Evolutionary conservation across 37 sponge, comb jelly and placozoan species (phyloP), one percentile per base, ranked within the genome.

Genomic region (Trichoplax adhaerens): DNA sequence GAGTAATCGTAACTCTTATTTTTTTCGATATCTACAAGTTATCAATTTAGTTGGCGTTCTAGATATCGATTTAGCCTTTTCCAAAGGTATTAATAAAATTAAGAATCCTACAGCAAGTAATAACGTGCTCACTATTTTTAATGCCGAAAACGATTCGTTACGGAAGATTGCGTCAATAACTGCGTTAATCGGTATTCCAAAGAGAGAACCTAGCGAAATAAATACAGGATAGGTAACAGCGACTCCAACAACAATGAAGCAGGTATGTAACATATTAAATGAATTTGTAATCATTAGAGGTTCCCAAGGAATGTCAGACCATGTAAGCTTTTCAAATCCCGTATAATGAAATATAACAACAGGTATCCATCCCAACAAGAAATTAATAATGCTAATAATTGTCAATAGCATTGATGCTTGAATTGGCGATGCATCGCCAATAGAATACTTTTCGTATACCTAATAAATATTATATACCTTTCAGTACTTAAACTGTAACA

Each of bases 151-250:
- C 54, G 77, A 55, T 46, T 75, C 62, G 2, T 76, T 69, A 7
- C 88, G 75, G 47, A 84, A 59, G 1, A 79, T 1, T 1, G 51
- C 49, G 65, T 91, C 92, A 8, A 86, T 54, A 0, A 84, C 2
- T 4, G 92, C 92, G 84, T 84, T 91, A 3, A 91, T 4, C 4
- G 92, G 92, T n/a, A 91, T 87, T 0, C 92, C 92, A 54, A 91
- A 71, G 1, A 91, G 64, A 47, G 92, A 87, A 2, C 92, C 92
- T n/a, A 91, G 70, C 0, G 92, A 91, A 62, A 91, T 91, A 69
- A 91, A 91, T 8, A 91, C 70, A 0, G 92, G 92, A 64, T 80
- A 91, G 4, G 92, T 91, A 68, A 81, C 86, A 4, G 89, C 89
- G 65, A 91, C 84, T 1, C 92, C 92, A 79, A 91, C 86, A 68